Conservation (phyloP, 2,797 vertebrate genomes). For the Synanceia verrucosa region DNA sequence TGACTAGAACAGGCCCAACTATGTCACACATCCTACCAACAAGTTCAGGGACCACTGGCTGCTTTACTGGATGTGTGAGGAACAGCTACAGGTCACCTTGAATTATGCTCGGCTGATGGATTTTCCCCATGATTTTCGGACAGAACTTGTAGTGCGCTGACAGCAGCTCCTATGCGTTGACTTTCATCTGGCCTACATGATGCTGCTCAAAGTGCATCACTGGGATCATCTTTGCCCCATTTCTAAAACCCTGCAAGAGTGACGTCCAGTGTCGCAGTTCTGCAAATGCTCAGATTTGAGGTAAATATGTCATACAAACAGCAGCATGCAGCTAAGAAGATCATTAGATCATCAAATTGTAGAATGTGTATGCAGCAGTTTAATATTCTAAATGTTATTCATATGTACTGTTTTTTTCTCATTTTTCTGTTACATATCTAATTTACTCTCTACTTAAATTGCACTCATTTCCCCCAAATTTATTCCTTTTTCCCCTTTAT, state of each 20-base stretch:
- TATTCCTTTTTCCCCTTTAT: too few species aligned
- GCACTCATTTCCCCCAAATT: too few species aligned
- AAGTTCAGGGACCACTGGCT: conserved; percentile 33
- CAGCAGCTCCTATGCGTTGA: neutral
- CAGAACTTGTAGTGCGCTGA: neutral
- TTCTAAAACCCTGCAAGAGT: neutral
- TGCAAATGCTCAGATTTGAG: neutral
- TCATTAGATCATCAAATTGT: too few species aligned
- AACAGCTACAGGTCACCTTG: conserved; percentile 29
- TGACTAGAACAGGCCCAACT: conserved; percentile 33
- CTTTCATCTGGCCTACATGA: neutral
- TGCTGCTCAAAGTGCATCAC: neutral
- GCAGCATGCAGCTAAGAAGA: neutral
- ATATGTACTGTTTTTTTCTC: neutral
- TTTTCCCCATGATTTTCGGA: neutral
- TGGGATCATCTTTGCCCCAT: neutral
- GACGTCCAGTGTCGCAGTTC: too few species aligned
- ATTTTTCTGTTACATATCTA: too few species aligned
- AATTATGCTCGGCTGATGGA: neutral
- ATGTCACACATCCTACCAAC: conserved; percentile 54
- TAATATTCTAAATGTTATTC: neutral
- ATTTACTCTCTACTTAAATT: too few species aligned
- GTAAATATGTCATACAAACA: neutral
- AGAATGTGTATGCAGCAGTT: neutral
- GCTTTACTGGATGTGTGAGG: conserved; percentile 24